Evolutionary conservation across 1,140 invertebrate species (phyloP), one percentile per base, ranked within the genome.

Genomic region (Venturia canescens): DNA sequence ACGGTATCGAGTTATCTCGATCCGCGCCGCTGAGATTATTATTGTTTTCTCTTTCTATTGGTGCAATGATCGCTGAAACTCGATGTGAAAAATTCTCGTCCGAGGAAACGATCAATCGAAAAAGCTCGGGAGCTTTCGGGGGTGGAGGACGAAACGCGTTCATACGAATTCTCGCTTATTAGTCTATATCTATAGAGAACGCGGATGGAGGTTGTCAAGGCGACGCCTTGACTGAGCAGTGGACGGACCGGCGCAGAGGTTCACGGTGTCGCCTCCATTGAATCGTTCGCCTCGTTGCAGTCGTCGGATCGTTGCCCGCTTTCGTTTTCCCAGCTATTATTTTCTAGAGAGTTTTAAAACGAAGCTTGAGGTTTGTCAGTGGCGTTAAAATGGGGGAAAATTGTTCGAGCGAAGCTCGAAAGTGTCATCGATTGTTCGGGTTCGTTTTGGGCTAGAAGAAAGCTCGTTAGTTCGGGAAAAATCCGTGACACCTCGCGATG

Each of bases 171-270:
- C 4, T 6, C n/a, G n/a, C n/a, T n/a, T n/a, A 57, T n/a, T n/a
- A n/a, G 21, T 21, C n/a, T 57, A 57, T 57, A 57, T 57, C 18
- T 57, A 57, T 57, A n/a, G 4, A 57, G 18, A n/a, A n/a, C 18
- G 21, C 18, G 21, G 31, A 26, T 63, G 21, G 76, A 29, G n/a
- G 76, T 38, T 26, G 53, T 66, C 76, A 50, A 66, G 60, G 60
- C 60, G 60, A 66, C 60, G 60, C 60, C 60, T 66, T 66, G 21
- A 15, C 60, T 66, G 60, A 66, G 23, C 60, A 23, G 3, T 48
- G 2, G 44, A 29, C 66, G 53, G 38, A 85, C 85, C 83, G 85
- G 84, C 83, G 84, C 84, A 83, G 84, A 84, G 71, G 81, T 79
- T 80, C 38, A 13, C 80, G 81, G 63, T 66, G 82, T 66, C 83